Percentiles rank a stretch among this genome's conserved stretches.
phyloP scores from a whole-genome alignment of 1,140 invertebrate genomes.

The Drosophila subpulchrella region DNA sequence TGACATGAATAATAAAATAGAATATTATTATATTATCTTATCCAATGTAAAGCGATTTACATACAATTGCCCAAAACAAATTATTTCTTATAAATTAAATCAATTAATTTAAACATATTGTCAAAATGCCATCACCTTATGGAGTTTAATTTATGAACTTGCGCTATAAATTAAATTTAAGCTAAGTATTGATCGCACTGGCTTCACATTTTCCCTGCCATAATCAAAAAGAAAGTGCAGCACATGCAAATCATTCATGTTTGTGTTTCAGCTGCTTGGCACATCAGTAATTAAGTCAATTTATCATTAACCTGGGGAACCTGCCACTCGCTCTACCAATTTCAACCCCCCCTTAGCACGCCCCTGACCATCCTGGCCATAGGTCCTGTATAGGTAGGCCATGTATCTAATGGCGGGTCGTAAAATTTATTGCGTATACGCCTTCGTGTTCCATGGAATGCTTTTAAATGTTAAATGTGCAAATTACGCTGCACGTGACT shows the following conservation, averaged over 20 bases:
- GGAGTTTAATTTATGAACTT: too few relatives aligned
- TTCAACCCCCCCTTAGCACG: background rate
- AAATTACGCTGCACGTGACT: slow-evolving; percentile 77
- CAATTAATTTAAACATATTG: too few relatives aligned
- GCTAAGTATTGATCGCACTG: too few relatives aligned
- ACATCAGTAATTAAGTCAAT: slow-evolving; percentile 81
- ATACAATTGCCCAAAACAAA: too few relatives aligned
- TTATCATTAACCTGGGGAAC: slow-evolving; percentile 69
- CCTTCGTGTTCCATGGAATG: slow-evolving; percentile 69
- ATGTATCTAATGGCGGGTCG: slow-evolving; percentile 77
- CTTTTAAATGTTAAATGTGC: slow-evolving; percentile 80
- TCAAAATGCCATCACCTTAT: too few relatives aligned
- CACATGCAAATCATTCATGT: slow-evolving; percentile 67
- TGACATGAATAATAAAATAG: too few relatives aligned
- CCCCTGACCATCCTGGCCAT: background rate
- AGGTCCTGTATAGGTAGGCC: slow-evolving; percentile 37
- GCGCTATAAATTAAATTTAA: too few relatives aligned
- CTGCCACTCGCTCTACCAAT: slow-evolving; percentile 18
- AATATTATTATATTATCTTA: too few relatives aligned
- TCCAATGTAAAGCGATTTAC: too few relatives aligned
- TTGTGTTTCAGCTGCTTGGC: slow-evolving; percentile 63
- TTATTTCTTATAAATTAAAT: too few relatives aligned
- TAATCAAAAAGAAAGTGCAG: slow-evolving; percentile 17
- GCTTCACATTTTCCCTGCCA: background rate
- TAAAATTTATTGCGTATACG: slow-evolving; percentile 82